Evolutionary conservation across 2,888 invertebrate genomes (phyloP).

Genomic region (Drosophila parthenogenetica): DNA sequence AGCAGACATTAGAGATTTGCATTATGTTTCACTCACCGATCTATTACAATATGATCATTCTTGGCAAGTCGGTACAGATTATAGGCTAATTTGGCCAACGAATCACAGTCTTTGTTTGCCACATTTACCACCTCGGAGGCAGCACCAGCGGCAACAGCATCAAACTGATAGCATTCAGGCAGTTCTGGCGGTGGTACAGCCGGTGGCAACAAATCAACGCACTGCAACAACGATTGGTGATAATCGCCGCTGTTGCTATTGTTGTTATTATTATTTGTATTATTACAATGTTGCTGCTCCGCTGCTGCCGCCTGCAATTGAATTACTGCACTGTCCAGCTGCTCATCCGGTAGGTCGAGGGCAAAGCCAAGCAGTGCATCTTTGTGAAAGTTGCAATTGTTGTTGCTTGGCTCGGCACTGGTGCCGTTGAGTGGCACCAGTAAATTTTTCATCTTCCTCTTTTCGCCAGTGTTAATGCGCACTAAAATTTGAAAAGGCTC

Average conservation of each 20-base stretch:
- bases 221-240: slow-evolving; percentile 34
- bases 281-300: slow-evolving; percentile 35
- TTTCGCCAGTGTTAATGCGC: slow-evolving; percentile 5
- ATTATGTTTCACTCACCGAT: slow-evolving; percentile 65
- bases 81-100: slow-evolving; percentile 80
- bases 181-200: slow-evolving; percentile 22
- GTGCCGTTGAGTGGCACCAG: slow-evolving; percentile 43
- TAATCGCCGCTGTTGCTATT: slow-evolving; percentile 38
- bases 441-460: slow-evolving; percentile 40
- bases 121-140: slow-evolving; percentile 57
- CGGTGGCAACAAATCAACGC: slow-evolving; percentile 42
- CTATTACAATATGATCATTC: slow-evolving; percentile 82
- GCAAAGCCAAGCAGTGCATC: slow-evolving; percentile 53
- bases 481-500: slow-evolving; percentile 10
- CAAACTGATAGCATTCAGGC: slow-evolving; percentile 41
- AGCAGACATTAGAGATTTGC: too few species aligned
- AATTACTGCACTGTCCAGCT: slow-evolving; percentile 55
- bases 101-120: slow-evolving; percentile 69
- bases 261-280: slow-evolving; percentile 10
- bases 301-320: slow-evolving; percentile 56
- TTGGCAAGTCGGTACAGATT: slow-evolving; percentile 79
- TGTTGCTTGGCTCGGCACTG: slow-evolving; percentile 29
- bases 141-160: slow-evolving; percentile 29
- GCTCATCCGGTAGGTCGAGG: slow-evolving; percentile 47
- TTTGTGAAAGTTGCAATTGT: slow-evolving; percentile 44